A percentile compares a stretch with the other conserved stretches of the same genome.
Evolutionary conservation across 2,888 invertebrate species (phyloP).

Genomic region (Notodonta ziczac): DNA sequence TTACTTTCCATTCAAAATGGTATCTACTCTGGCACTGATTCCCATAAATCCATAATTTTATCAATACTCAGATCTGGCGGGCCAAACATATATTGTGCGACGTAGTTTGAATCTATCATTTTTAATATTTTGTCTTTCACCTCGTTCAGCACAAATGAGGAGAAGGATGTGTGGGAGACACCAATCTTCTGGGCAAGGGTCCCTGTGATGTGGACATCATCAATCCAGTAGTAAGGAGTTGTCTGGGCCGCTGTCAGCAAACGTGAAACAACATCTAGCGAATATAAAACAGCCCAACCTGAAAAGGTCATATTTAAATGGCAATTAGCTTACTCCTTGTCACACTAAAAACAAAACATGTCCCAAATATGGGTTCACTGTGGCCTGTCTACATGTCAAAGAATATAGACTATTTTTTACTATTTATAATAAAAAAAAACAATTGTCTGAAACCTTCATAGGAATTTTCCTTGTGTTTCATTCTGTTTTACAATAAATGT

Average conservation of each 20-base stretch:
- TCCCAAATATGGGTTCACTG: too few species aligned
- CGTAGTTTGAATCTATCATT: conserved; percentile 44
- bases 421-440: too few species aligned
- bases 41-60: conserved; percentile 81
- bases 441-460: too few species aligned
- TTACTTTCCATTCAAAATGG: too few species aligned
- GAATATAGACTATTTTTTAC: too few species aligned
- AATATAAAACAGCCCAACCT: conserved; percentile 87
- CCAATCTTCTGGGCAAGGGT: conserved; percentile 83
- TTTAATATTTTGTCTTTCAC: conserved; percentile 50
- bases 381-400: too few species aligned
- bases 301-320: conserved; percentile 20
- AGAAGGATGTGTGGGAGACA: conserved; percentile 81
- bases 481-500: too few species aligned
- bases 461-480: too few species aligned
- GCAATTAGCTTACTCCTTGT: too few species aligned
- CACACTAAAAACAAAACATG: too few species aligned
- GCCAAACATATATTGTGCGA: conserved; percentile 81
- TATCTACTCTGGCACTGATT: conserved; percentile 48
- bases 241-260: conserved; percentile 85
- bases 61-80: conserved; percentile 76
- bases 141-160: conserved; percentile 65
- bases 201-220: conserved; percentile 92
- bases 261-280: conserved; percentile 84
- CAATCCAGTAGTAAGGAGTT: conserved; percentile 91